Evolutionary conservation across 2,888 invertebrate species (phyloP).

Genomic region (Caradrina kadenii): DNA sequence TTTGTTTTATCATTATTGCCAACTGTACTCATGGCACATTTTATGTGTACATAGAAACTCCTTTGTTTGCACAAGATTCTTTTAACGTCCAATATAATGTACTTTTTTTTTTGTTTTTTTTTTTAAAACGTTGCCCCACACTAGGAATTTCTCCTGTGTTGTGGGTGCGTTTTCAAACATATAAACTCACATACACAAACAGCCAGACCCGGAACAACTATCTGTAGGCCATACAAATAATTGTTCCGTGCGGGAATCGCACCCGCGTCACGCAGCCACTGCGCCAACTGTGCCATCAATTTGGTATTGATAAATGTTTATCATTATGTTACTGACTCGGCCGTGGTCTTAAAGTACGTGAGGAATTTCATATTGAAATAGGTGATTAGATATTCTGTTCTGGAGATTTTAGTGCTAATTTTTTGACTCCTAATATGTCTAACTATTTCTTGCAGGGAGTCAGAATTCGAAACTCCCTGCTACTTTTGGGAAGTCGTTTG

Average conservation of each 20-base stretch:
- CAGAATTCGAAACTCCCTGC: not conserved
- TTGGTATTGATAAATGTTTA: constrained; percentile 25
- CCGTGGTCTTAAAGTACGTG: not conserved
- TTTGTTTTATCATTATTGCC: constrained; percentile 35
- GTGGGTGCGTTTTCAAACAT: no score
- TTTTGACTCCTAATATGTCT: not conserved
- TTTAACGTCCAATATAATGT: constrained; percentile 5
- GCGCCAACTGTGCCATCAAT: no score
- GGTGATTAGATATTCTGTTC: not conserved
- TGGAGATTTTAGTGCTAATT: not conserved
- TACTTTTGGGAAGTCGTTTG: no score
- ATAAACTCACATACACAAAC: no score
- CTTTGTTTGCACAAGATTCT: constrained; percentile 27
- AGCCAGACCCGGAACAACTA: no score
- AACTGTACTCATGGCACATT: constrained; percentile 36
- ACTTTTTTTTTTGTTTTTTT: no score
- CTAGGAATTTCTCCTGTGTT: no score
- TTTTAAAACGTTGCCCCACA: no score
- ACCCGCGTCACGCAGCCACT: no score
- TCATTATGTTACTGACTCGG: constrained; percentile 21
- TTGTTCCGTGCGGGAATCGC: no score
- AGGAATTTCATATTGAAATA: constrained; percentile 6
- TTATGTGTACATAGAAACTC: constrained; percentile 34
- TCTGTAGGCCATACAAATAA: no score
- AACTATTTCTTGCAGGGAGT: not conserved